Conservation (phyloP, 1,140 invertebrate species). For the Heliothis subflexa region DNA sequence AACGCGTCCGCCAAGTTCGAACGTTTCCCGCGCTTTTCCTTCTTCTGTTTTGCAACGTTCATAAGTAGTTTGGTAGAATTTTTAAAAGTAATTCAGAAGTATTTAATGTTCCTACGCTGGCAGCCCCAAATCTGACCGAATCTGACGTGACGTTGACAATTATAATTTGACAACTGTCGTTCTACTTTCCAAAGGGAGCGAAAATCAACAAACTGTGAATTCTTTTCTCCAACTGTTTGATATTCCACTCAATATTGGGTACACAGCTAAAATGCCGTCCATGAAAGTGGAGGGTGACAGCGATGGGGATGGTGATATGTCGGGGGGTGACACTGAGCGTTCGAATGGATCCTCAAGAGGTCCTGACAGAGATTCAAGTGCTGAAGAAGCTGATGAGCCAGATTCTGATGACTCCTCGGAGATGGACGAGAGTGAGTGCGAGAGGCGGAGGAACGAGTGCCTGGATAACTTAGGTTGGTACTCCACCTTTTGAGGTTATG, state of each 20-base stretch:
- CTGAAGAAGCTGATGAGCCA: constrained; percentile 90
- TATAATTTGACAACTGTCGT: constrained; percentile 48
- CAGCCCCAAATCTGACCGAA: neutral
- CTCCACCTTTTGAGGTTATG: constrained; percentile 76
- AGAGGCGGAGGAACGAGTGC: constrained; percentile 92
- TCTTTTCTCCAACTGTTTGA: no score
- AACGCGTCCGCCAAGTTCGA: no score
- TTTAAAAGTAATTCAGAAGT: neutral
- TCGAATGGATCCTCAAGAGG: constrained; percentile 88
- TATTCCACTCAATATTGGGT: neutral
- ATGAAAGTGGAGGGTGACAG: constrained; percentile 87
- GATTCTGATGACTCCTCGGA: constrained; percentile 94
- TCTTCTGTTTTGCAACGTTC: no score
- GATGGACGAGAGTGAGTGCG: constrained; percentile 97
- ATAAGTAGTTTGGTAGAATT: neutral
- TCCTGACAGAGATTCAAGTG: constrained; percentile 90
- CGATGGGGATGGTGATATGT: constrained; percentile 87
- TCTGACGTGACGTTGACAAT: constrained; percentile 40
- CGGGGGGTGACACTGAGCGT: constrained; percentile 88
- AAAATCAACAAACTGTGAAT: constrained; percentile 50
- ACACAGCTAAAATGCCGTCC: constrained; percentile 77
- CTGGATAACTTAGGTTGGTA: constrained; percentile 91
- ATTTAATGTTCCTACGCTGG: neutral
- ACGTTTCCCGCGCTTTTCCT: no score
- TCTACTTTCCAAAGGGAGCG: constrained; percentile 58